Percentiles rank a stretch among this genome's conserved stretches.
These are phyloP conservation scores for Anguilla japonica DNA, from an alignment of 2,113 vertebrate species.

Conservation along the genomic window DNA sequence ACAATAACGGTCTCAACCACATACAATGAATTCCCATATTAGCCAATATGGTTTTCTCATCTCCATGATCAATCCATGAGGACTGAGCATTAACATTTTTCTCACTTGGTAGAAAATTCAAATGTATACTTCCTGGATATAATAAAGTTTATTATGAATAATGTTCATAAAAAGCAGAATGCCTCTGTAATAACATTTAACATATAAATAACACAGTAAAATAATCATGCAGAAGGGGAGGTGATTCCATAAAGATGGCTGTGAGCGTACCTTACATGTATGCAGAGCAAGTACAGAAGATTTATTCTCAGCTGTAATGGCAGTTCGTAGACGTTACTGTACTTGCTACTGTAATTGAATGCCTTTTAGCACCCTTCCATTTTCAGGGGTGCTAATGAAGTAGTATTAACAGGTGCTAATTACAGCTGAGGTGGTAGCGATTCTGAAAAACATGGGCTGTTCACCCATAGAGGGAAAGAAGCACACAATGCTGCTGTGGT, in stretches of 20 bases:
- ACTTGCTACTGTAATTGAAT: background rate
- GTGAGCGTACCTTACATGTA: background rate
- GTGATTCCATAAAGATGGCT: background rate
- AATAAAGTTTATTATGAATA: no score
- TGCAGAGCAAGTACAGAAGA: background rate
- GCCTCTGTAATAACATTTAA: no score
- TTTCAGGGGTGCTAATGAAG: conserved; percentile 12
- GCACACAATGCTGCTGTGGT: background rate
- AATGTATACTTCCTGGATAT: no score
- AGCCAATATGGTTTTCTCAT: no score
- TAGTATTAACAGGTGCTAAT: background rate
- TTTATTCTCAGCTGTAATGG: background rate
- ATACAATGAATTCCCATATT: no score
- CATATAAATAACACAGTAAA: no score
- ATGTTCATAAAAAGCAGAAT: no score
- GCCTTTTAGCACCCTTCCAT: background rate
- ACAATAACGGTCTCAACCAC: no score
- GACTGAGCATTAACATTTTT: no score
- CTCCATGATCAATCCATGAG: no score
- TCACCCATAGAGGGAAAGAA: background rate
- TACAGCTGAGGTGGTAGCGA: conserved; percentile 12
- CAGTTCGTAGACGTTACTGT: background rate
- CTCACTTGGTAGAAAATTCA: no score
- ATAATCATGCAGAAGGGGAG: background rate
- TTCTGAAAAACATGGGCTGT: background rate